Conservation (phyloP, 64 coral and sea anemone genomes). For the Montipora capricornis region DNA sequence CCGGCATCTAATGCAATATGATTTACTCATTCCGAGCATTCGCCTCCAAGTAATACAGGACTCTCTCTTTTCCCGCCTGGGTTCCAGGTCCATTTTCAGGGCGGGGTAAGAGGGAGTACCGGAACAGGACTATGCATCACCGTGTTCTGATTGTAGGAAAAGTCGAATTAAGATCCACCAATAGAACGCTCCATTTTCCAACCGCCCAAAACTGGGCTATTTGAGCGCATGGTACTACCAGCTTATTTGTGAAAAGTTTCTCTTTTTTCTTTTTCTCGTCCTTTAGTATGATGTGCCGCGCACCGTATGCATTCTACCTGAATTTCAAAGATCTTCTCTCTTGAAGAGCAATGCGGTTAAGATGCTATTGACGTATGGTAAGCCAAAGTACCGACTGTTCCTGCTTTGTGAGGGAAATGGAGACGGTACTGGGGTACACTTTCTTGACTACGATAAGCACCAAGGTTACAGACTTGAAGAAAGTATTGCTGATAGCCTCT, state of each 20-base stretch:
- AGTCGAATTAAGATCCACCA: too few species aligned
- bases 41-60: too few species aligned
- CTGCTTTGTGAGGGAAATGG: constrained; percentile 72
- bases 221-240: too few species aligned
- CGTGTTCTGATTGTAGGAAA: too few species aligned
- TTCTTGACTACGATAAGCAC: constrained; percentile 59
- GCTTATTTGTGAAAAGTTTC: neutral
- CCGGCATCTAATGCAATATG: too few species aligned
- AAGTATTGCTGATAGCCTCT: neutral
- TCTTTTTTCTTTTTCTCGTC: neutral
- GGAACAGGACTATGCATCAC: too few species aligned
- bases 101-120: too few species aligned
- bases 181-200: too few species aligned
- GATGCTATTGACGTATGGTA: constrained; percentile 1
- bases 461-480: constrained; percentile 52
- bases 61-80: too few species aligned
- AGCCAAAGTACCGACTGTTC: constrained; percentile 52
- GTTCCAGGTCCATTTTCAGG: too few species aligned
- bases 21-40: too few species aligned
- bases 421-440: constrained; percentile 68
- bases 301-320: constrained; percentile 58
- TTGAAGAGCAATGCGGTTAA: neutral
- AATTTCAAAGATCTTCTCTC: constrained; percentile 37
- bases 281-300: constrained; percentile 49
- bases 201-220: too few species aligned